Evolutionary conservation across 1,140 invertebrate genomes (phyloP).

Genomic region (Pogonus chalceus): DNA sequence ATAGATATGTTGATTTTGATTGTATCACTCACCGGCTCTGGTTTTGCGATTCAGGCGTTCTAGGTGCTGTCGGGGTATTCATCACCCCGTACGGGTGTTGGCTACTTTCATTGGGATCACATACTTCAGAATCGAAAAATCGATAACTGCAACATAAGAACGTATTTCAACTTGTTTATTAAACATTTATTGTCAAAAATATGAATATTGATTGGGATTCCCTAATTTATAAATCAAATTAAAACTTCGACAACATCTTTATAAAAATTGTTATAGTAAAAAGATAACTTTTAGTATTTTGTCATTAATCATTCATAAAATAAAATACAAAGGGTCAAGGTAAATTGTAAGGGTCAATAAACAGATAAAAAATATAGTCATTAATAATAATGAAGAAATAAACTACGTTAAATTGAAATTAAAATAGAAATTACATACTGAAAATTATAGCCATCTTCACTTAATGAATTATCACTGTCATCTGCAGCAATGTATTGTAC

Average conservation of each 20-base stretch:
- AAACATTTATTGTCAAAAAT: neutral
- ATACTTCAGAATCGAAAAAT: slow-evolving; percentile 38
- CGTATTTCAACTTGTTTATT: neutral
- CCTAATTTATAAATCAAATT: neutral
- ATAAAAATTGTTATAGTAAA: neutral
- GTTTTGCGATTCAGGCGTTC: slow-evolving; percentile 43
- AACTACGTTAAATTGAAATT: neutral
- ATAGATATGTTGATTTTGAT: neutral
- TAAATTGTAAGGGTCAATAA: neutral
- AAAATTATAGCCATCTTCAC: slow-evolving; percentile 39
- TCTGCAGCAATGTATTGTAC: slow-evolving; percentile 65
- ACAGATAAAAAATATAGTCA: slow-evolving; percentile 4
- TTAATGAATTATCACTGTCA: slow-evolving; percentile 45
- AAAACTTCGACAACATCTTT: neutral
- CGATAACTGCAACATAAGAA: slow-evolving; percentile 22
- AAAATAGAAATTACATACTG: slow-evolving; percentile 27
- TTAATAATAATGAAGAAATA: neutral
- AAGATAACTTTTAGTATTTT: neutral
- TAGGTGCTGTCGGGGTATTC: slow-evolving; percentile 50
- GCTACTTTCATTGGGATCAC: slow-evolving; percentile 24
- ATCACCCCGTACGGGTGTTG: slow-evolving; percentile 28
- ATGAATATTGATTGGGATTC: neutral
- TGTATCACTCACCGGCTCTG: slow-evolving; percentile 31
- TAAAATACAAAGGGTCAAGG: neutral
- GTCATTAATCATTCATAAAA: neutral